phyloP scores from a whole-genome alignment of 2,888 invertebrate species.

The Tetranychus truncatus region DNA sequence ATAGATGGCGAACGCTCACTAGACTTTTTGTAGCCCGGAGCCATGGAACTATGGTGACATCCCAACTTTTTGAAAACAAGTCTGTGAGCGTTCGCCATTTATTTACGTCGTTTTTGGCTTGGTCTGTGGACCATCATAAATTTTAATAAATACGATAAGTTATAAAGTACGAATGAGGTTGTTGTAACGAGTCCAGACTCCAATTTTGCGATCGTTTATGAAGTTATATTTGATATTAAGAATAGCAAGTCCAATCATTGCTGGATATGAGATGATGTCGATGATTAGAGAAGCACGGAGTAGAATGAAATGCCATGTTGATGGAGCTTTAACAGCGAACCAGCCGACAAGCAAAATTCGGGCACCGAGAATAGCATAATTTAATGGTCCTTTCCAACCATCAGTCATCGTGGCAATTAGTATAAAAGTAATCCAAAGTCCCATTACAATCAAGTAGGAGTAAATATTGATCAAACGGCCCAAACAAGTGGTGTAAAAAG shows the following conservation, averaged over 20 bases:
- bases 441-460: not conserved
- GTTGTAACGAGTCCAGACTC: not conserved
- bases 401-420: not conserved
- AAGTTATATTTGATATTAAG: not conserved
- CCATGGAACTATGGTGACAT: too few species aligned
- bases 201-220: not conserved
- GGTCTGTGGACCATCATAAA: not conserved
- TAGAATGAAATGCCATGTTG: not conserved
- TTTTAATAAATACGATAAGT: not conserved
- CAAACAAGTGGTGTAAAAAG: not conserved
- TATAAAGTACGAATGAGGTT: not conserved
- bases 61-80: too few species aligned
- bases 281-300: not conserved
- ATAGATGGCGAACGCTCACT: not conserved
- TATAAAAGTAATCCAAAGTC: not conserved
- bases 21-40: not conserved
- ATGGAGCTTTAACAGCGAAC: not conserved
- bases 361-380: not conserved
- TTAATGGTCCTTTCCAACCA: slow-evolving; percentile 7
- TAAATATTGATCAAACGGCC: not conserved
- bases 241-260: not conserved
- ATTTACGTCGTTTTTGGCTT: not conserved
- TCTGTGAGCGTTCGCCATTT: too few species aligned
- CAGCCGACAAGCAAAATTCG: not conserved
- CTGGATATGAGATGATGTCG: slow-evolving; percentile 1